Evolutionary conservation across 37 sponge, comb jelly and placozoan species (phyloP), one percentile per base, ranked within the genome.

Genomic region (Beroe ovata): DNA sequence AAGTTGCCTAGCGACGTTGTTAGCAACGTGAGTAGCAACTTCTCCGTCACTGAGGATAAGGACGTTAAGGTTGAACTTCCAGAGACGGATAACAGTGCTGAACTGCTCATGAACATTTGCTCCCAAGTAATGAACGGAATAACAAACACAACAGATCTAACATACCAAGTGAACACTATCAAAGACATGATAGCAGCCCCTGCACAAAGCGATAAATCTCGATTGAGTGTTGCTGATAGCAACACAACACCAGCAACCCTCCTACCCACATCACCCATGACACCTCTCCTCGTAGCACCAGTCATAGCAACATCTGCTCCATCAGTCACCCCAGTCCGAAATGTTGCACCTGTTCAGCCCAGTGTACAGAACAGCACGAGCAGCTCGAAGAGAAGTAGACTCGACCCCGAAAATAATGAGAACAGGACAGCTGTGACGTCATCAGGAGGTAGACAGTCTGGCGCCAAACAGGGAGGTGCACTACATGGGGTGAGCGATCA

Each of bases 71-170:
- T 62, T 14, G 63, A 62, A 25, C 11, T 11, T 16, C 11, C 54
- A 16, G 11, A 11, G 11, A 47, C 54, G 6, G 54, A 47, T 11
- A 62, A 62, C 63, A 25, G 29, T 4, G 29, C 63, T 21, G 63
- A 62, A 25, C 63, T 62, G 23, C 63, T 62, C 63, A 62, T 62
- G 63, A 62, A 62, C 63, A 62, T 62, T 23, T 62, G 63, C 63
- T 62, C 63, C 29, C 63, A 62, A 25, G 63, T 62, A 23, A 62
- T 62, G 63, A 23, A 23, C 19, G 28, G 23, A 3, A 47, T 47
- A 11, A n/a, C n/a, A n/a, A 28, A 21, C 23, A 14, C 63, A 4
- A 25, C 28, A 4, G 63, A 62, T 23, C 23, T 62, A 28, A 28
- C 19, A 14, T 21, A 21, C 29, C 63, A 62, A 25, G 63, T 62